Conservation (phyloP, 2,113 vertebrate species). For the Nesoenas mayeri region DNA sequence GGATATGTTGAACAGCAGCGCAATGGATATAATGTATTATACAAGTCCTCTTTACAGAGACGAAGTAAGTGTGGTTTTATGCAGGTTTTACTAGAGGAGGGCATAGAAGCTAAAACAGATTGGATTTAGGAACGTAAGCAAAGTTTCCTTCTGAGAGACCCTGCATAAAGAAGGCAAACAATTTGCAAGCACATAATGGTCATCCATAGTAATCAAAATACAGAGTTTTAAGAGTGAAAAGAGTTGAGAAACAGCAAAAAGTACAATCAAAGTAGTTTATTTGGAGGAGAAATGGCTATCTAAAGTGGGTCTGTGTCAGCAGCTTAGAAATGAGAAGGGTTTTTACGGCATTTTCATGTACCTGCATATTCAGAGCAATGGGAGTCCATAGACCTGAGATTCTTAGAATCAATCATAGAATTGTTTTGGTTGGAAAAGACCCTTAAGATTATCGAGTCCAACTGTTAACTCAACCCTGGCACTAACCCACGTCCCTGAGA, state of each 20-base stretch:
- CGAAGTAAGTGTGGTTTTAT: constrained; percentile 75
- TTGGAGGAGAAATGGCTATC: neutral
- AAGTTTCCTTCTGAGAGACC: neutral
- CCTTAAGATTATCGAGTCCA: too few relatives aligned
- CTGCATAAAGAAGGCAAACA: accelerated
- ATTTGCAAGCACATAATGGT: accelerated
- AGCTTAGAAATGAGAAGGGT: neutral
- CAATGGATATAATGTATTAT: constrained; percentile 99
- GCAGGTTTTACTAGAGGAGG: neutral
- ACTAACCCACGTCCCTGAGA: too few relatives aligned
- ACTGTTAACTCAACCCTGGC: too few relatives aligned
- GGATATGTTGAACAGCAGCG: constrained; percentile 97
- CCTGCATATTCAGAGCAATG: neutral
- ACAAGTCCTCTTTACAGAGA: constrained; percentile 96
- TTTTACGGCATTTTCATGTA: accelerated
- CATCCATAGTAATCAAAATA: neutral
- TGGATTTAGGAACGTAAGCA: neutral
- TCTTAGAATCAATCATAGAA: neutral
- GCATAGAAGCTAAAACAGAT: neutral
- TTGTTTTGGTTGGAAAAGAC: too few relatives aligned
- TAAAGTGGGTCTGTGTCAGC: neutral
- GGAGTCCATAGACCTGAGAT: accelerated
- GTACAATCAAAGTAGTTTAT: neutral
- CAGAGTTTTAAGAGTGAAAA: neutral
- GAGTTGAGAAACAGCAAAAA: neutral